phyloP scores from a whole-genome alignment of 1,140 invertebrate species.

The Drosophila willistoni region DNA sequence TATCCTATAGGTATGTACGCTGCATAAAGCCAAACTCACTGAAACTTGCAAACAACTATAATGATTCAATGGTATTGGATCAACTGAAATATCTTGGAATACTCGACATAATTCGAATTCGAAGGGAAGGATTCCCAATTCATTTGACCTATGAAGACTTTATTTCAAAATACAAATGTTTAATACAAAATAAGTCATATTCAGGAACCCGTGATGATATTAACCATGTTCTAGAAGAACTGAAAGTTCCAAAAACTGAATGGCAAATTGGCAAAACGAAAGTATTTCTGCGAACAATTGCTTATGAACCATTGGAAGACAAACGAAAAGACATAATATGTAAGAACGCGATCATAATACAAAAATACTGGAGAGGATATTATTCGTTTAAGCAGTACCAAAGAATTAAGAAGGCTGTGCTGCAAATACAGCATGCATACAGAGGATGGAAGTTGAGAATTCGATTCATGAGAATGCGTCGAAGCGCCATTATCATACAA shows the following conservation, averaged over 20 bases:
- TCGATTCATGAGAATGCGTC: conserved; percentile 90
- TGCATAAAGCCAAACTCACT: conserved; percentile 97
- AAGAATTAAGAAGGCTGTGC: conserved; percentile 84
- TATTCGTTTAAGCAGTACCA: conserved; percentile 85
- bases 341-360: conserved; percentile 90
- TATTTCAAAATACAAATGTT: conserved; percentile 85
- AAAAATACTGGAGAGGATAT: conserved; percentile 90
- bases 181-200: conserved; percentile 59
- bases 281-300: conserved; percentile 93
- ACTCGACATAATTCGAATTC: conserved; percentile 97
- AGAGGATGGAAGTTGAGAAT: conserved; percentile 93
- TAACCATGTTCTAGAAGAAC: conserved; percentile 84
- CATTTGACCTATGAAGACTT: conserved; percentile 93
- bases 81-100: conserved; percentile 97
- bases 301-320: conserved; percentile 95
- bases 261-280: conserved; percentile 97
- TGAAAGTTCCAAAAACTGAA: conserved; percentile 88
- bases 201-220: conserved; percentile 46
- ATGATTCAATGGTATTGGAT: conserved; percentile 92
- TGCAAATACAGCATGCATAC: conserved; percentile 94
- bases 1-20: conserved; percentile 90
- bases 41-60: conserved; percentile 93
- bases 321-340: conserved; percentile 88
- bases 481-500: conserved; percentile 95
- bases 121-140: conserved; percentile 96